Evolutionary conservation across 2,797 vertebrate species (phyloP).

Genomic region (Smutsia temminckii): DNA sequence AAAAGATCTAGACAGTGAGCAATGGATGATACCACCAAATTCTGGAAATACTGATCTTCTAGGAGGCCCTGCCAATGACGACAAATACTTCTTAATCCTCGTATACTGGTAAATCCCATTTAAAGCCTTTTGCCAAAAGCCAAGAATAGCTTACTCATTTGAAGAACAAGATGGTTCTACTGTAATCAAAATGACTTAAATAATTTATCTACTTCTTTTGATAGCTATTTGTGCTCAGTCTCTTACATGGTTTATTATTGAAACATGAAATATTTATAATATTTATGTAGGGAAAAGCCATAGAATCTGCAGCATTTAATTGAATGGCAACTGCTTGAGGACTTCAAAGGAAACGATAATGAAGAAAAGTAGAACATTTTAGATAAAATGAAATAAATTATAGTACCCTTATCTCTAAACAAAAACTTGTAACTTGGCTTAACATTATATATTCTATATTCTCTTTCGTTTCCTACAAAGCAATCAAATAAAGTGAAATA

Average conservation of each 20-base stretch:
- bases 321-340: background rate
- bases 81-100: background rate
- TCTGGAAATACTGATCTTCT: background rate
- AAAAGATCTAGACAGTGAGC: background rate
- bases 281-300: background rate
- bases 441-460: constrained; percentile 1
- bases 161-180: background rate
- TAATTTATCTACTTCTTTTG: background rate
- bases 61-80: background rate
- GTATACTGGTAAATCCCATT: background rate
- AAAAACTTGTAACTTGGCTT: background rate
- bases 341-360: background rate
- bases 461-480: constrained; percentile 8
- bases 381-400: background rate
- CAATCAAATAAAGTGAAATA: background rate
- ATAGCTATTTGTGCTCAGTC: background rate
- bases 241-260: background rate
- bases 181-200: background rate
- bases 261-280: background rate
- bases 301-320: background rate
- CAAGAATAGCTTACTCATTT: background rate
- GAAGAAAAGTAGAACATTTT: background rate
- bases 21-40: background rate
- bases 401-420: background rate
- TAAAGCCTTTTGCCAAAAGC: constrained; percentile 11